phyloP scores from a whole-genome alignment of 2,888 invertebrate genomes.

The Plagodis dolabraria region DNA sequence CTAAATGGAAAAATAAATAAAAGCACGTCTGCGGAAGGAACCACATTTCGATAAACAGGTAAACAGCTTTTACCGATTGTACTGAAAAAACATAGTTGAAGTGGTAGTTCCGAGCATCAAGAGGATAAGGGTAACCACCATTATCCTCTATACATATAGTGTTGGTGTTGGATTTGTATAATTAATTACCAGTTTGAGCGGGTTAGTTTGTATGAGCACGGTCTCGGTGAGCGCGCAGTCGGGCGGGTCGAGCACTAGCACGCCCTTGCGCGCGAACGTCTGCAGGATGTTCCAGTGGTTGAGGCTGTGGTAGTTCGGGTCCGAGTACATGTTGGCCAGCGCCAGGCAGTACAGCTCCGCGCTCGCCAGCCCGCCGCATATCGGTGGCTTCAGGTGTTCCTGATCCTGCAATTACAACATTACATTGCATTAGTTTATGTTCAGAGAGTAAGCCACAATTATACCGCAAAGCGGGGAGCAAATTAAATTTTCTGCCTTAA shows the following conservation, averaged over 20 bases:
- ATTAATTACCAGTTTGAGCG: conserved; percentile 92
- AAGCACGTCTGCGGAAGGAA: too few relatives aligned
- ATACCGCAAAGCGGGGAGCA: too few relatives aligned
- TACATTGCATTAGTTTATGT: background rate
- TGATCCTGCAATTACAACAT: conserved; percentile 87
- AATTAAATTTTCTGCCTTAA: too few relatives aligned
- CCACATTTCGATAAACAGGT: too few relatives aligned
- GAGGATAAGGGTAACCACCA: too few relatives aligned
- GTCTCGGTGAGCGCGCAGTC: conserved; percentile 97
- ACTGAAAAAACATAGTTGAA: too few relatives aligned
- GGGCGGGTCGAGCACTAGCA: conserved; percentile 92
- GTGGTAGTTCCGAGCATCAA: too few relatives aligned
- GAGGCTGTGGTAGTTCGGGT: conserved; percentile 97
- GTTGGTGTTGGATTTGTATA: background rate
- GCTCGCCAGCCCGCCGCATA: conserved; percentile 95
- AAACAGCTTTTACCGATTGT: too few relatives aligned
- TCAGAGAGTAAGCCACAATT: too few relatives aligned
- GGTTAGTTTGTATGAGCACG: conserved; percentile 97
- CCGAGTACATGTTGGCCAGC: conserved; percentile 97
- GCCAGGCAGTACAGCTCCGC: conserved; percentile 98
- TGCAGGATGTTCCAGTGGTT: conserved; percentile 98
- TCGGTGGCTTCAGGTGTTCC: conserved; percentile 96
- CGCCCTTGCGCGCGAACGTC: conserved; percentile 95
- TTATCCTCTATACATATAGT: too few relatives aligned
- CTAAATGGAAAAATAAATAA: too few relatives aligned